Base-by-base conservation (phyloP, 2,888 invertebrate species). In the Mythimna vitellina region DNA sequence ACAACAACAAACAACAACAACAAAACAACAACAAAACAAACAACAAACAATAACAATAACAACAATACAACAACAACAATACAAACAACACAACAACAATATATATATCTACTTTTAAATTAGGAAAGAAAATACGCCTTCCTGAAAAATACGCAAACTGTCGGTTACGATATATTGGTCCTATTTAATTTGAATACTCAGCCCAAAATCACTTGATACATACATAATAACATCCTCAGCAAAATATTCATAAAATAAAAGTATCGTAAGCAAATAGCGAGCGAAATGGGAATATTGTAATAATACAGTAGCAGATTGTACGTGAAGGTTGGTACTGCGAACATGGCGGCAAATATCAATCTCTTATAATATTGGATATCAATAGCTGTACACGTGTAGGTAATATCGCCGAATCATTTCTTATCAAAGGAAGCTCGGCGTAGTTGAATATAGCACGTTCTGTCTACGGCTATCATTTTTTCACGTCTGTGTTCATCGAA, bases 301-400 rank as follows among this genome's bases (percentile, higher is more conserved):
- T 76, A 63, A 65, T 46, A 81, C 10, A 67, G 58, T 51, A 65
- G 35, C 73, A 80, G 69, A 66, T 77, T 66, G 63, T 57, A 49
- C 49, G 46, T 66, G 53, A 65, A 68, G 32, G 35, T 51, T 65
- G 20, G 7, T 35, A 29, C 72, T 56, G 22, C 51, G 53, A 62
- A 77, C 49, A 78, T 57, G 49, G 66, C 35, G 51, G 68, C 56
- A 64, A 73, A 70, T 72, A 76, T 70, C 71, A 82, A 79, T 81
- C 66, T 83, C 72, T 67, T 75, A 67, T 20, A 64, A 58, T 80
- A 81, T 80, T 83, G 72, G 70, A 73, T 81, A 72, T 79, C 58
- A 65, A 79, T 62, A 65, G 42, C 25, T 32, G 32, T 66, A 69
- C 53, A 66, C 10, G 46, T 38, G 53, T 38, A 53, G 53, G 72